Percentiles rank a stretch among this genome's conserved stretches.
phyloP scores from a whole-genome alignment of 2,888 invertebrate genomes.

The Carabus problematicus region DNA sequence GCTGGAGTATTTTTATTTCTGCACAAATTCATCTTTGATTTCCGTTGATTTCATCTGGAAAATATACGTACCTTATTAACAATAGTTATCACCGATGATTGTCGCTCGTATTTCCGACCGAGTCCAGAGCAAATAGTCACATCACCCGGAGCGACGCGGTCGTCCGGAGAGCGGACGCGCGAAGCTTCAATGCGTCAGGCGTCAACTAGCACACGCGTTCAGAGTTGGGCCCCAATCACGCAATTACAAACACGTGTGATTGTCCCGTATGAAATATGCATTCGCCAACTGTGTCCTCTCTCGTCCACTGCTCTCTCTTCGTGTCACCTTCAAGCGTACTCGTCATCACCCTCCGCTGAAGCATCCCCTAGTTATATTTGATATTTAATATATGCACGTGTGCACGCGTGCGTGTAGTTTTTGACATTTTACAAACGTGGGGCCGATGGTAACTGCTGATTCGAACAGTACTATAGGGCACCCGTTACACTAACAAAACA shows the following conservation, averaged over 20 bases:
- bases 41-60: too few relatives aligned
- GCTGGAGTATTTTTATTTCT: too few relatives aligned
- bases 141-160: too few relatives aligned
- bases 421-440: constrained; percentile 39
- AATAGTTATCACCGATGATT: too few relatives aligned
- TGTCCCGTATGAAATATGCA: constrained; percentile 41
- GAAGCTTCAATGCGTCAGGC: neutral
- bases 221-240: constrained; percentile 24
- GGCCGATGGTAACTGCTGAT: constrained; percentile 6
- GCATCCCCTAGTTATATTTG: constrained; percentile 22
- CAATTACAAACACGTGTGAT: constrained; percentile 40
- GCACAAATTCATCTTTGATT: too few relatives aligned
- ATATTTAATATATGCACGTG: constrained; percentile 41
- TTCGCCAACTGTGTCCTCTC: constrained; percentile 31
- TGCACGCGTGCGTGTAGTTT: constrained; percentile 35
- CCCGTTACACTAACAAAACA: constrained; percentile 21
- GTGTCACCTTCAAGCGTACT: neutral
- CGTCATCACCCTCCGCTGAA: constrained; percentile 15
- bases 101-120: too few relatives aligned
- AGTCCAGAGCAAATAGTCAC: too few relatives aligned
- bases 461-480: constrained; percentile 5
- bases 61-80: too few relatives aligned
- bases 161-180: too few relatives aligned
- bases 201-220: constrained; percentile 18
- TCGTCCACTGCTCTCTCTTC: neutral